Percentiles rank a stretch among this genome's conserved stretches.
These are phyloP conservation scores for Botrylloides violaceus DNA, from an alignment of 23 tunicate species.

Conservation along the genomic window DNA sequence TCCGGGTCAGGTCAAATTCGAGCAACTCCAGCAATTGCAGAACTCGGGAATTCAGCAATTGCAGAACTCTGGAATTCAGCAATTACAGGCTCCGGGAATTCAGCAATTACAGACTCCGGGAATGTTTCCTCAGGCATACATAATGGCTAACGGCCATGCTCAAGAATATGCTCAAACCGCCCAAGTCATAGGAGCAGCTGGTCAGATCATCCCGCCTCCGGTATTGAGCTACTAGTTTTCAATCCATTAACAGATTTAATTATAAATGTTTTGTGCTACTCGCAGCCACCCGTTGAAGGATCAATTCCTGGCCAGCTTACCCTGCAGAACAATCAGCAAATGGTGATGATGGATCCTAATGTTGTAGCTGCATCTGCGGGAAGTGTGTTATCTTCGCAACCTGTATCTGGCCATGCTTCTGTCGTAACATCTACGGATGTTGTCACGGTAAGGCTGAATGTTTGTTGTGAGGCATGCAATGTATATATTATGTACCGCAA, in stretches of 20 bases:
- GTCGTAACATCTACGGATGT: background rate
- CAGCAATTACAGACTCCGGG: constrained; percentile 56
- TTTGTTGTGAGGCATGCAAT: no score
- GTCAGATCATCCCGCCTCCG: constrained; percentile 32
- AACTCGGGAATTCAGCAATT: constrained; percentile 79
- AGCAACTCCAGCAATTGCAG: constrained; percentile 13
- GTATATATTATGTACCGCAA: no score
- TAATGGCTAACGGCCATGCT: constrained; percentile 72
- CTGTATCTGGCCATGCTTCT: constrained; percentile 20
- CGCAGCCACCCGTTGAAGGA: constrained; percentile 24
- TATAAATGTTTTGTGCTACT: no score
- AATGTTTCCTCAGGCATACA: constrained; percentile 86
- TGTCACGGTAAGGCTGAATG: background rate
- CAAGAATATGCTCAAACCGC: constrained; percentile 55
- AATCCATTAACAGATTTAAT: background rate
- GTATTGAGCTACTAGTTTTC: background rate
- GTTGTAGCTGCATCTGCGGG: constrained; percentile 33
- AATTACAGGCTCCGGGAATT: no score
- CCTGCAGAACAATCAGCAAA: constrained; percentile 42
- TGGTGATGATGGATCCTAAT: constrained; percentile 82
- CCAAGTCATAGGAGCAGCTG: constrained; percentile 23
- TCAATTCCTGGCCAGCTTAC: constrained; percentile 13
- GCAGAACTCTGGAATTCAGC: no score
- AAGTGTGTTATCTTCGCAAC: constrained; percentile 18
- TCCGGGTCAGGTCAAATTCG: constrained; percentile 21